Percentiles rank a stretch among this genome's conserved stretches.
phyloP scores from a whole-genome alignment of 2,797 vertebrate genomes.

The Cephalopachus bancanus region DNA sequence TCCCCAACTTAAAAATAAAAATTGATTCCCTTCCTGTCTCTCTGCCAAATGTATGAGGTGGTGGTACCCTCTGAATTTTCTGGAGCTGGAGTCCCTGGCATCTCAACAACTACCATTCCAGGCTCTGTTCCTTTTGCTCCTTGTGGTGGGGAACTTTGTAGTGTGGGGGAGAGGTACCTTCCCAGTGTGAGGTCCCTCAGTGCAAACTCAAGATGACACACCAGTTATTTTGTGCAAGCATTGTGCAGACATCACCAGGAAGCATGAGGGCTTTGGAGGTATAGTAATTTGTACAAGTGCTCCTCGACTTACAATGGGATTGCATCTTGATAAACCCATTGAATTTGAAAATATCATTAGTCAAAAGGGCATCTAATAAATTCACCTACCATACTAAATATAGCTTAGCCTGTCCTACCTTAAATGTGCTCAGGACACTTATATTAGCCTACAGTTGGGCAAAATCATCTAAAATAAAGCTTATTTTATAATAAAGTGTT shows the following conservation, averaged over 20 bases:
- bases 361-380: neutral
- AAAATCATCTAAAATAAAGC: neutral
- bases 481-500: neutral
- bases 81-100: neutral
- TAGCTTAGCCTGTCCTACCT: neutral
- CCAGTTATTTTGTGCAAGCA: neutral
- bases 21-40: neutral
- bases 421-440: neutral
- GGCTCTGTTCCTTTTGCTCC: neutral
- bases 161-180: neutral
- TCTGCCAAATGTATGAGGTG: neutral
- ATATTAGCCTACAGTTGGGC: neutral
- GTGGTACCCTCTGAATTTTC: neutral
- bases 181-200: accelerated
- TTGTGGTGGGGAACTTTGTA: neutral
- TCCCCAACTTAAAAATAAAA: too few relatives aligned
- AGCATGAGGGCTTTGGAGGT: neutral
- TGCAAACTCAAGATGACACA: neutral
- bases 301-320: neutral
- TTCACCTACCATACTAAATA: neutral
- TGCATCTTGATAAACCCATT: neutral
- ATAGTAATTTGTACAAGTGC: neutral
- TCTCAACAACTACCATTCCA: neutral
- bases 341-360: neutral
- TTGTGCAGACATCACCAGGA: neutral